Evolutionary conservation across 2,113 vertebrate genomes (phyloP).

Genomic region (Cyanoliseus patagonus): DNA sequence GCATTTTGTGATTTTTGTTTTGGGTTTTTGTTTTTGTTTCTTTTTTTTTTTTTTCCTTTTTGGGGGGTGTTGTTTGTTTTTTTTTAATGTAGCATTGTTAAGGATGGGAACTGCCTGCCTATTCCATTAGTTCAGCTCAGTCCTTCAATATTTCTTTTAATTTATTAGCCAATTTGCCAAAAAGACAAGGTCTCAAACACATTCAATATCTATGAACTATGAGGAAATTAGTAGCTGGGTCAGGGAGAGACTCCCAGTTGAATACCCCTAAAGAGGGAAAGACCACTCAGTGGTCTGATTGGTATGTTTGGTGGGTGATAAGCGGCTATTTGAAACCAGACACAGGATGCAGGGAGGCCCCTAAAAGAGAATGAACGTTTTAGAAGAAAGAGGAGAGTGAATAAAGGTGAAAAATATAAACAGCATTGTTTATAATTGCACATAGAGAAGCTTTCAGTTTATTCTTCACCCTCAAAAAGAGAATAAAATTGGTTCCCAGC

Average conservation of each 20-base stretch:
- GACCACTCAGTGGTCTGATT: not conserved
- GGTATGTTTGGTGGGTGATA: not conserved
- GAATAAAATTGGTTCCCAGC: not conserved
- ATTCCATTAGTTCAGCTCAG: not conserved
- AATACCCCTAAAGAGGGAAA: not conserved
- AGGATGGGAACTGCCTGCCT: not conserved
- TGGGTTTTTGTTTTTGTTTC: not conserved
- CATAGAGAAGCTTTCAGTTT: not conserved
- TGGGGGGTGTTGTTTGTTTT: not conserved
- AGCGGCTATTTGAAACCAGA: not conserved
- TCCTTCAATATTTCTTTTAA: not conserved
- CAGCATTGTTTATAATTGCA: not conserved
- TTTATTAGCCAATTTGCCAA: not conserved
- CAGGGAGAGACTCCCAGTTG: not conserved
- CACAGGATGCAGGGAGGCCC: not conserved
- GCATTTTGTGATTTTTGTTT: not conserved
- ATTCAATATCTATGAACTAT: not conserved
- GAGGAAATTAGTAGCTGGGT: not conserved
- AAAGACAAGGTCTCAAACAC: not conserved
- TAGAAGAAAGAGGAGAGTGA: not conserved
- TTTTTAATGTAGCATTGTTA: not conserved
- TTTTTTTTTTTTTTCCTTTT: too few relatives aligned
- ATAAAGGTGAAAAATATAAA: not conserved
- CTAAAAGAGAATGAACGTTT: not conserved
- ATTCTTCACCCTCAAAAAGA: not conserved